Evolutionary conservation across 2,888 invertebrate species (phyloP).

Genomic region (Petrophora chlorosata): DNA sequence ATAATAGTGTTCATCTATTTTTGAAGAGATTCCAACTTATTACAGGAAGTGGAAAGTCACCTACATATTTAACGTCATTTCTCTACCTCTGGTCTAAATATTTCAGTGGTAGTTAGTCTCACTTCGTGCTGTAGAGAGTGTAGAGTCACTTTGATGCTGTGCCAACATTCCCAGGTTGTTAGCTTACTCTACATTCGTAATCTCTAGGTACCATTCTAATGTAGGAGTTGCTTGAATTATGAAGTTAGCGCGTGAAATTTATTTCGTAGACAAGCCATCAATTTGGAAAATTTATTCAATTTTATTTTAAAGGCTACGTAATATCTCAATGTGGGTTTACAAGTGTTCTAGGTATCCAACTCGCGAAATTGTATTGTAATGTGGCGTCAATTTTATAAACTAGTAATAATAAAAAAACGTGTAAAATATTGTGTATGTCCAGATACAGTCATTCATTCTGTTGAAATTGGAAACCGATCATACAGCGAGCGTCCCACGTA

Average conservation of each 20-base stretch:
- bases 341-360: too few relatives aligned
- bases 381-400: background rate
- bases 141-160: constrained; percentile 47
- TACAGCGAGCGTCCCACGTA: constrained; percentile 39
- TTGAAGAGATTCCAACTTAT: background rate
- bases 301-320: background rate
- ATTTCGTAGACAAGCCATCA: too few relatives aligned
- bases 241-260: too few relatives aligned
- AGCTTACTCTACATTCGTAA: constrained; percentile 16
- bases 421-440: background rate
- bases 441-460: constrained; percentile 17
- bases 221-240: too few relatives aligned
- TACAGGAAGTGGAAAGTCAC: constrained; percentile 25
- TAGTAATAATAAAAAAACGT: background rate
- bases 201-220: background rate
- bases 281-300: background rate
- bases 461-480: constrained; percentile 49
- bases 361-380: too few relatives aligned
- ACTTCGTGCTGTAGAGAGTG: constrained; percentile 12
- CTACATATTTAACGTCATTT: constrained; percentile 23
- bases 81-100: constrained; percentile 31
- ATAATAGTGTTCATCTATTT: background rate
- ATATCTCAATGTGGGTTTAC: background rate
- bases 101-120: constrained; percentile 30
- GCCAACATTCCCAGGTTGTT: constrained; percentile 50